Base-by-base conservation (phyloP, 2,888 invertebrate species). In the Dusona sp. region DNA sequence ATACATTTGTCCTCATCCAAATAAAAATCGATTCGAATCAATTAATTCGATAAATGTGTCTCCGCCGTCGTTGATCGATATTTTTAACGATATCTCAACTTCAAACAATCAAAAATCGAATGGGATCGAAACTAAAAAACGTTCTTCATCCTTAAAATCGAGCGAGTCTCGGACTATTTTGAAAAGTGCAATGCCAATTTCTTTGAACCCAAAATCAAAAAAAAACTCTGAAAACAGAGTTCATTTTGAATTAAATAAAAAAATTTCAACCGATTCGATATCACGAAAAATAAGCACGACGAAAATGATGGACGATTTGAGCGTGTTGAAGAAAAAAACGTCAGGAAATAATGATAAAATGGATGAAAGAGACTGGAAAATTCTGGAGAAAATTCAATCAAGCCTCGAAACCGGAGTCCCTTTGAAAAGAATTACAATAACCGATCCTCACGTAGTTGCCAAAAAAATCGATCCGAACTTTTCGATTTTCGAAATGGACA, bases 351-450 rank as follows among this genome's bases (percentile, higher is more conserved):
- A 75, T 54, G 33, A 33, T 36, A 42, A 42, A 72, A 79, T 82
- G 8, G 72, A 85, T n/a, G n/a, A n/a, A n/a, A n/a, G n/a, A n/a
- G 83, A 83, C 36, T 36, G 73, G 54, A 74, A 54, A 67, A 65
- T 87, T 29, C 83, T 72, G 48, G 42, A 72, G 70, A 88, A 64
- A 75, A 83, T 88, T n/a, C 81, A 83, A 64, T 73, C 75, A 67
- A 86, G 88, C 57, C 42, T 81, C 42, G 83, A 86, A 57, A 87
- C 83, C 51, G 88, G 83, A 61, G 33, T 77, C 19, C 86, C 86
- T 45, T 51, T 85, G 16, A 87, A 88, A 61, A 85, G 64, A 65
- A 88, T 87, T 13, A 83, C 82, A 16, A 88, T 84, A 72, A 79
- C 54, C 48, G 87, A 88, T 68, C 86, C 81, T 19, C 57, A 19